Conservation (phyloP, 2,113 vertebrate species). For the Oxygymnocypris stewartii region DNA sequence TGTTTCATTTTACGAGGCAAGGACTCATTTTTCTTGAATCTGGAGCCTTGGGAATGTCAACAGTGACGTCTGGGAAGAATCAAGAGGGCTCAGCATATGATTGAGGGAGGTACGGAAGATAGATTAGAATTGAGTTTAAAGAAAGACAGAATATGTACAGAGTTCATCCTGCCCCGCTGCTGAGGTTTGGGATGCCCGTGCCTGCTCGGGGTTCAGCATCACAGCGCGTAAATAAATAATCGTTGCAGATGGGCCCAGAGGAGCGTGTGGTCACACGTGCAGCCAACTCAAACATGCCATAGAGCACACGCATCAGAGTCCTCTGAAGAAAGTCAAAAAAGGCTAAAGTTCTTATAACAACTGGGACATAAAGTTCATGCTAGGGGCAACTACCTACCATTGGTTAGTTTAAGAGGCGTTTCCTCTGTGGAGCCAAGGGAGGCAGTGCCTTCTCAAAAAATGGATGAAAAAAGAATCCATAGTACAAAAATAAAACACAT, state of each 20-base stretch:
- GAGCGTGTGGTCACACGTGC: constrained; percentile 33
- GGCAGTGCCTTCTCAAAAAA: not conserved
- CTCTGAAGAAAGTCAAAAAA: not conserved
- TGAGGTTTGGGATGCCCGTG: constrained; percentile 44
- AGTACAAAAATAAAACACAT: not conserved
- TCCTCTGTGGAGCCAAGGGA: not conserved
- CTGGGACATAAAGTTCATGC: not conserved
- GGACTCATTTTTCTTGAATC: not conserved
- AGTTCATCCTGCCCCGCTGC: not conserved
- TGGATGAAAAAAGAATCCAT: not conserved
- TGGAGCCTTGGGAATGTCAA: constrained; percentile 32
- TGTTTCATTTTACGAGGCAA: not conserved
- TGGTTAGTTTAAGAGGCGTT: not conserved
- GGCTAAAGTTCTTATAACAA: not conserved
- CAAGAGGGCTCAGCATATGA: not conserved
- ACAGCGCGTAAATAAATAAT: constrained; percentile 48
- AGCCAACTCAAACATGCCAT: constrained; percentile 39
- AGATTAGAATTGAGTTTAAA: not conserved
- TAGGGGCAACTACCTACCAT: not conserved
- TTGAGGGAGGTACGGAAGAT: not conserved
- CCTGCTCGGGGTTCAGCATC: constrained; percentile 19
- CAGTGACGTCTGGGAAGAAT: constrained; percentile 35
- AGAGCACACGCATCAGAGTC: not conserved
- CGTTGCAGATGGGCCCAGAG: constrained; percentile 40
- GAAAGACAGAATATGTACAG: not conserved